phyloP scores from a whole-genome alignment of 2,113 vertebrate genomes.

The Tor tambroides region DNA sequence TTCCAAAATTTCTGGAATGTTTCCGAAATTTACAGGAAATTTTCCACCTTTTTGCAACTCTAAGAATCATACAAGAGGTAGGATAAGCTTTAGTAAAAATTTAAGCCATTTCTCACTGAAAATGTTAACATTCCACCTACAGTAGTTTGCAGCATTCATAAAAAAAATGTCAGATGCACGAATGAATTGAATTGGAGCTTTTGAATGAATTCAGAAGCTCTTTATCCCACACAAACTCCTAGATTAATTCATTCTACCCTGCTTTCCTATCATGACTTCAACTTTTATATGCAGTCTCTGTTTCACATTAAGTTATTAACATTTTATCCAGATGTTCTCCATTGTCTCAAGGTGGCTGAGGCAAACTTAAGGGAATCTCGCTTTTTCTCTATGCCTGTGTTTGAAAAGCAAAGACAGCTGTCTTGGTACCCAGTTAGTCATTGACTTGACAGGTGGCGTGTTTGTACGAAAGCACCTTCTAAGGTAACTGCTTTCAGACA shows the following conservation, averaged over 20 bases:
- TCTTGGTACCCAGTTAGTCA: neutral
- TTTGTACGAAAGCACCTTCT: slow-evolving; percentile 20
- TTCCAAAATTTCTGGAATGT: too few species aligned
- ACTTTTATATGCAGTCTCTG: neutral
- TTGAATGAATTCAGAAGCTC: neutral
- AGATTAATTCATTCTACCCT: neutral
- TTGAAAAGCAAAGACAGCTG: slow-evolving; percentile 30
- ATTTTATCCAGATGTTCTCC: slow-evolving; percentile 2
- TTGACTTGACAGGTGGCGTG: neutral
- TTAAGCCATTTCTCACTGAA: neutral
- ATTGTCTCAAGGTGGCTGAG: neutral
- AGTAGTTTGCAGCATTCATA: neutral
- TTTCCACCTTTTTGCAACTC: too few species aligned
- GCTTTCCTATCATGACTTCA: neutral
- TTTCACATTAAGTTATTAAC: neutral
- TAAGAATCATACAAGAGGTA: neutral
- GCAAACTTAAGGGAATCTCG: slow-evolving; percentile 5
- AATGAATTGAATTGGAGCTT: neutral
- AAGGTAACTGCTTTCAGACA: slow-evolving; percentile 8
- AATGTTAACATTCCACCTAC: neutral
- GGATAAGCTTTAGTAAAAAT: neutral
- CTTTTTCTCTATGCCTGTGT: neutral
- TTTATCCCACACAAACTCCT: neutral
- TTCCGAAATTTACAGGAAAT: too few species aligned
- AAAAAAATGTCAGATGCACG: neutral